These are phyloP conservation scores for Sicus ferrugineus DNA, from an alignment of 2,888 invertebrate genomes.

Conservation along the genomic window DNA sequence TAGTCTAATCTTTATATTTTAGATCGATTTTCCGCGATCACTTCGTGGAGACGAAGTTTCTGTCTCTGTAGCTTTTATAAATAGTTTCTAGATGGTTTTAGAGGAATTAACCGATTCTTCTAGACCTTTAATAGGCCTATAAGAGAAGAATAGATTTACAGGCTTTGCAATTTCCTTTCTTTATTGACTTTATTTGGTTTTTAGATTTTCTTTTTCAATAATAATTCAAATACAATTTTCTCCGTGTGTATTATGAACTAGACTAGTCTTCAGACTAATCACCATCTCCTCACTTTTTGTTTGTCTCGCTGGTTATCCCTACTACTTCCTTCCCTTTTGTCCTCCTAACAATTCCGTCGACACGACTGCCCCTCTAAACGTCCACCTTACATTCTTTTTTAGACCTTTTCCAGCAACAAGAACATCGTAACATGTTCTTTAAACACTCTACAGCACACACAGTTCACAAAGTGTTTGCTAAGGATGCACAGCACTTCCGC, in stretches of 20 bases:
- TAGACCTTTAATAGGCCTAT: too few species aligned
- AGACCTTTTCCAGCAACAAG: neutral
- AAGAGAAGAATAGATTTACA: neutral
- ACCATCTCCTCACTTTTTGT: neutral
- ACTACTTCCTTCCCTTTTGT: neutral
- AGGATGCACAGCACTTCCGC: constrained; percentile 4
- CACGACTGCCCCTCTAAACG: neutral
- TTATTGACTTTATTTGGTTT: too few species aligned
- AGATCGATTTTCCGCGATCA: neutral
- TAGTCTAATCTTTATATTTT: neutral
- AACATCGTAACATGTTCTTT: neutral
- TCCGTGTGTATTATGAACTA: neutral
- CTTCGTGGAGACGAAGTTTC: neutral
- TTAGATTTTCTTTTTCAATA: too few species aligned
- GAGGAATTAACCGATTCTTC: too few species aligned
- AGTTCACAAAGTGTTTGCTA: too few species aligned
- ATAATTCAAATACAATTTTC: too few species aligned
- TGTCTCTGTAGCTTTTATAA: too few species aligned
- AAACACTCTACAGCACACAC: neutral
- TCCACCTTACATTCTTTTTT: neutral
- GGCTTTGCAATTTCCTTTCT: too few species aligned
- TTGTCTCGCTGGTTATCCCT: neutral
- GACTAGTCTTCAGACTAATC: neutral
- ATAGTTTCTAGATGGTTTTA: too few species aligned
- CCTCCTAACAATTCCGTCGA: too few species aligned